phyloP scores from a whole-genome alignment of 2,113 vertebrate species.

The Heteronetta atricapilla region DNA sequence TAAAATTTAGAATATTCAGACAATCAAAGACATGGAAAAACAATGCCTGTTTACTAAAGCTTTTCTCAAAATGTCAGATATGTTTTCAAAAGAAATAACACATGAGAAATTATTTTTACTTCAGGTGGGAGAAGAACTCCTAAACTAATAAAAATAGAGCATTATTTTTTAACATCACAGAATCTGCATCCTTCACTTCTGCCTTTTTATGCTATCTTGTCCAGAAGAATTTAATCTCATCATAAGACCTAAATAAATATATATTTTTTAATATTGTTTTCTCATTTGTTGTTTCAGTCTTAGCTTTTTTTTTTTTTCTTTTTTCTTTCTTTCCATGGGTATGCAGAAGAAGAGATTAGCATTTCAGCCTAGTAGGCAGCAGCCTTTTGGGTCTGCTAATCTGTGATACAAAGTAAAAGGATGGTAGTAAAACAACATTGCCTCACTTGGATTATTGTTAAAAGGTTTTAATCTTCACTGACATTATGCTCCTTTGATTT shows the following conservation, averaged over 20 bases:
- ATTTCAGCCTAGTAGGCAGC: background rate
- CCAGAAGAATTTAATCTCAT: background rate
- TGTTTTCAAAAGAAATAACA: background rate
- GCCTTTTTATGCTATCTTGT: background rate
- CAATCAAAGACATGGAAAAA: background rate
- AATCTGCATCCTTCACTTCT: background rate
- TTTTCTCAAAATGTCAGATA: conserved; percentile 11
- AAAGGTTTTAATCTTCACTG: background rate
- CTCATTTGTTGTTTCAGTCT: background rate
- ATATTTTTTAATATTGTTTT: background rate
- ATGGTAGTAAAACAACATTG: background rate
- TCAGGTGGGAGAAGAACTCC: background rate
- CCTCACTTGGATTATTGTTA: background rate
- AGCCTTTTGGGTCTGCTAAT: background rate
- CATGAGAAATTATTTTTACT: background rate
- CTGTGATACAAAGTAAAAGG: background rate
- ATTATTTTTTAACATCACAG: background rate
- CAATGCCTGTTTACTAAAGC: background rate
- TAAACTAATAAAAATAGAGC: background rate
- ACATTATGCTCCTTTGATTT: conserved; percentile 5
- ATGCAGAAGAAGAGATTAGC: background rate
- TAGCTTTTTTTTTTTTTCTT: background rate
- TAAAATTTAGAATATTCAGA: conserved; percentile 21
- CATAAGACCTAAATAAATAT: background rate
- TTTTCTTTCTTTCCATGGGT: background rate